phyloP scores from a whole-genome alignment of 2,113 vertebrate species.

The Callocephalon fimbriatum region DNA sequence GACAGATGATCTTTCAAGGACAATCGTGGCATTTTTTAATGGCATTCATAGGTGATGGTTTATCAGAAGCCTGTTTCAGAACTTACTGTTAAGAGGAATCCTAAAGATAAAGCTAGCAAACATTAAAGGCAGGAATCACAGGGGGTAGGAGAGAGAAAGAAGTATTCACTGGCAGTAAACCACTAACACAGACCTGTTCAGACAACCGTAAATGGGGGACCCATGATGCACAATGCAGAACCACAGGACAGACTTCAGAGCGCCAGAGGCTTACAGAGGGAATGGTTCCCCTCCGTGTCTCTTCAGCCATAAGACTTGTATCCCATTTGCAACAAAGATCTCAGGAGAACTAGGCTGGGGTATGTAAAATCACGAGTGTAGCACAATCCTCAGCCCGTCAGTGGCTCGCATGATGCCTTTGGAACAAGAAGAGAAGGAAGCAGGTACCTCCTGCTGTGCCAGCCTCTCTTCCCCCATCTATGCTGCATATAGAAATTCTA shows the following conservation, averaged over 20 bases:
- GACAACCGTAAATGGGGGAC: not conserved
- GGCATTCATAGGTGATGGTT: not conserved
- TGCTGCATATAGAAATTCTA: not conserved
- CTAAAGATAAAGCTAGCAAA: not conserved
- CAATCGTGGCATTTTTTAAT: not conserved
- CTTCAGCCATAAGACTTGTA: not conserved
- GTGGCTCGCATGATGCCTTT: not conserved
- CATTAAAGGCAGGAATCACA: not conserved
- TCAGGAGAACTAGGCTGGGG: not conserved
- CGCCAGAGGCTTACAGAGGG: not conserved
- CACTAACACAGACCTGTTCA: not conserved
- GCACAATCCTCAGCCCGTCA: not conserved
- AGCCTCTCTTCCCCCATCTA: not conserved
- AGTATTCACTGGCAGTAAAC: not conserved
- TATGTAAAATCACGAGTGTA: accelerated
- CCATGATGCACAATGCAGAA: not conserved
- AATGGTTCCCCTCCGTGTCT: not conserved
- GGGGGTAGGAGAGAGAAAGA: not conserved
- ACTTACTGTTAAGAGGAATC: not conserved
- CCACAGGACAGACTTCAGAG: not conserved
- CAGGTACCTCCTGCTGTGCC: not conserved
- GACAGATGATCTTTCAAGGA: not conserved
- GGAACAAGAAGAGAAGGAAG: not conserved
- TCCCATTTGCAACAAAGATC: not conserved
- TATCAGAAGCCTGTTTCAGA: not conserved